Base-by-base conservation (phyloP, 2,797 vertebrate genomes). In the Myripristis murdjan region DNA sequence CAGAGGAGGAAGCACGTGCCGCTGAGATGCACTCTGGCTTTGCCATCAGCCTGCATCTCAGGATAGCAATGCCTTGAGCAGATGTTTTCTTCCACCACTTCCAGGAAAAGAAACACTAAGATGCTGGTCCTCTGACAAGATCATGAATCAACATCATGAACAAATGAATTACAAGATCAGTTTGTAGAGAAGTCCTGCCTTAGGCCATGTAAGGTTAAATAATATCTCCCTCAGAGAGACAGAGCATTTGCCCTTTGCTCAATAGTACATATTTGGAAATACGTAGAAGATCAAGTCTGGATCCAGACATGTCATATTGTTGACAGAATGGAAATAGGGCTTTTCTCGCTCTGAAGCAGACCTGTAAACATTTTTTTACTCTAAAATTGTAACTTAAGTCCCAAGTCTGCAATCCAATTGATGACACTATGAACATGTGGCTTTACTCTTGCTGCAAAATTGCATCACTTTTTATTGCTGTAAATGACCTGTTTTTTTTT, bases 21-120 rank as follows among this genome's bases (percentile, higher is more conserved):
- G 6, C 61, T 2, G 46, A 65, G 82, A 79, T 75, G 67, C 41
- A 23, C 24, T 49, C 64, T 88, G 87, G 52, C 75, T 88, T 87
- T 86, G 66, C 81, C 81, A 89, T 92, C 79, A 86, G 75, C 60
- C 70, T 71, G 70, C 67, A 79, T 77, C 74, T 82, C 22, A 1
- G 71, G 78, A 80, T 49, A 77, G 71, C 74, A 76, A 91, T 81
- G 75, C 59, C 71, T 87, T 47, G 1, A 74, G 80, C 90, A 93
- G 89, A 92, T 91, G 91, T 88, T 85, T 83, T 70, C 68, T 67
- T 75, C 78, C 68, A 73, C 33, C 35, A 10, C 70, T 73, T 89
- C 73, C 84, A 81, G 62, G 68, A 78, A 85, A 82, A 65, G 58
- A 75, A 88, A 78, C 58, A 57, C 55, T 57, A 58, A 66, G 81